Conservation (phyloP, 1,140 invertebrate species). For the Nylanderia fulva region DNA sequence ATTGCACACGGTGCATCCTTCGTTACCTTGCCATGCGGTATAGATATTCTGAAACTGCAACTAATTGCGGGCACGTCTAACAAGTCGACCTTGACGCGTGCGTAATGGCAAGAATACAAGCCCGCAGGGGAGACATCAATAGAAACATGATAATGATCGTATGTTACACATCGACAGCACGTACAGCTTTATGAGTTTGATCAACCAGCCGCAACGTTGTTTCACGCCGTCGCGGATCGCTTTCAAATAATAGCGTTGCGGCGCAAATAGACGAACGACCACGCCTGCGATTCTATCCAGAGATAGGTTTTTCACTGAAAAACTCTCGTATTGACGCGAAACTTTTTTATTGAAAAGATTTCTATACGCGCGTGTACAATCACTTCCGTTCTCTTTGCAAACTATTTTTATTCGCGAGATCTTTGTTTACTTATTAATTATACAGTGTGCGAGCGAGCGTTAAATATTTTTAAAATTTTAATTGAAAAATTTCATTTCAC, state of each 20-base stretch:
- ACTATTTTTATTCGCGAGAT: not conserved
- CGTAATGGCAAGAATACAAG: conserved; percentile 26
- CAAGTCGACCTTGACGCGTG: conserved; percentile 17
- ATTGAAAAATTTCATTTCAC: too few species aligned
- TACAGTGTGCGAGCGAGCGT: too few species aligned
- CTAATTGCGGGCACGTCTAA: conserved; percentile 16
- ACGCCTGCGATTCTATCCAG: conserved; percentile 7
- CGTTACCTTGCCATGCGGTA: not conserved
- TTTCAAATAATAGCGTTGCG: conserved; percentile 18
- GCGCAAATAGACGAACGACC: not conserved
- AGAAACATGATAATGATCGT: conserved; percentile 39
- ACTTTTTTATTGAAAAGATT: not conserved
- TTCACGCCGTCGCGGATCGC: conserved; percentile 13
- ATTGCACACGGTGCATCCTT: not conserved
- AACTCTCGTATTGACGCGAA: not conserved
- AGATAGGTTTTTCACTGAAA: not conserved
- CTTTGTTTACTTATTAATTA: not conserved
- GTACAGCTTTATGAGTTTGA: conserved; percentile 14
- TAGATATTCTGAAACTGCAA: conserved; percentile 3
- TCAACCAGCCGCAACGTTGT: not conserved
- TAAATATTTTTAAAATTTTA: too few species aligned
- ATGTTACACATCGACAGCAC: conserved; percentile 22
- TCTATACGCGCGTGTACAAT: not conserved
- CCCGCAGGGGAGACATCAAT: conserved; percentile 26
- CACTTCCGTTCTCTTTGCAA: not conserved